Percentiles rank a stretch among this genome's conserved stretches.
These are phyloP conservation scores for Nycticorax nycticorax DNA, from an alignment of 2,113 vertebrate species.

Conservation along the genomic window DNA sequence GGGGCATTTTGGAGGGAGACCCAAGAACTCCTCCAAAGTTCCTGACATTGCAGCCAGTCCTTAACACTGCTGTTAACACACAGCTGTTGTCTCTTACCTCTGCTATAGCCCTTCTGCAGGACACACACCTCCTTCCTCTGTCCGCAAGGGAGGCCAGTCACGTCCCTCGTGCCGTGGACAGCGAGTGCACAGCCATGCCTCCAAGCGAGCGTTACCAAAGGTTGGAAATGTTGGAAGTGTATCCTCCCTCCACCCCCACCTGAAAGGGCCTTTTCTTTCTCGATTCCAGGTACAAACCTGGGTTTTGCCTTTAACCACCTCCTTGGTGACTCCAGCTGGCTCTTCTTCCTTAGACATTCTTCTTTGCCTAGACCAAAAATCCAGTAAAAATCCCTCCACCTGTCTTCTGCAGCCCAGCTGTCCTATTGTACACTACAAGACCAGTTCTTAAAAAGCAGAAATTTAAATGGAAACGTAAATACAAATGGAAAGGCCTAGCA, in stretches of 20 bases:
- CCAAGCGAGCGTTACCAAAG: neutral
- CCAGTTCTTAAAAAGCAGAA: neutral
- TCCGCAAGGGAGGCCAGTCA: neutral
- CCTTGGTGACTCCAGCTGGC: neutral
- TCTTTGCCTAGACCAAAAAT: neutral
- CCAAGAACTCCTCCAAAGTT: neutral
- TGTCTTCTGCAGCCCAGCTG: neutral
- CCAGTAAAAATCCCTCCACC: neutral
- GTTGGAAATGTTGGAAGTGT: neutral
- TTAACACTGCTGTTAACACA: neutral
- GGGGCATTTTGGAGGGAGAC: neutral
- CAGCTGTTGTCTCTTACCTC: neutral
- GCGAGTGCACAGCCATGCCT: neutral
- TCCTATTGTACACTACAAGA: neutral
- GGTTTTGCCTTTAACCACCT: neutral
- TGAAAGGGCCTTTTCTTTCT: neutral
- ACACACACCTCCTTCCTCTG: neutral
- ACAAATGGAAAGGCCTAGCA: neutral
- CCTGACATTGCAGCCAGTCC: neutral
- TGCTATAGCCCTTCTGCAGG: neutral
- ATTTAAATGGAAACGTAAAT: neutral
- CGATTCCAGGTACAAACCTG: neutral
- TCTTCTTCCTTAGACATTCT: neutral
- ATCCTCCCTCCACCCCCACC: neutral
- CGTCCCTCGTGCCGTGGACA: fast-evolving